Conservation (phyloP, 37 sponge, comb jelly and placozoan genomes). For the Petrosia ficiformis region DNA sequence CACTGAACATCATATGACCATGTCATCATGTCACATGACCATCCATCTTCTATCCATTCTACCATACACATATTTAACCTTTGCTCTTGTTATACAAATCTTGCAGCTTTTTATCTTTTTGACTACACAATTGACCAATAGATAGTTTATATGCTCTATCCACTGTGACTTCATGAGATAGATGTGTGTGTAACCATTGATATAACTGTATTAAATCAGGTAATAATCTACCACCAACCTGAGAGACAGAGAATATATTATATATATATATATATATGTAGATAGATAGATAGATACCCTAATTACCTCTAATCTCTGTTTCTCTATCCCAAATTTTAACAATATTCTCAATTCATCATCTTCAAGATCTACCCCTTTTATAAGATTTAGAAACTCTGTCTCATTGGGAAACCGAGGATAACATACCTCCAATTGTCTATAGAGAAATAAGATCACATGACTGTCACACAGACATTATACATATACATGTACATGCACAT, state of each 20-base stretch:
- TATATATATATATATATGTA: no score
- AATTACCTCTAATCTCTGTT: conserved; percentile 32
- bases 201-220: conserved; percentile 87
- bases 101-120: conserved; percentile 9
- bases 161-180: conserved; percentile 7
- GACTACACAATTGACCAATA: conserved; percentile 32
- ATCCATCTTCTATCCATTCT: not conserved
- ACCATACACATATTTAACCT: no score
- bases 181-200: conserved; percentile 73
- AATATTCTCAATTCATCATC: conserved; percentile 14
- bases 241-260: not conserved
- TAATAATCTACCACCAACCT: conserved; percentile 45
- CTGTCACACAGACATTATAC: no score
- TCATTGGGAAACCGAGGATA: conserved; percentile 72
- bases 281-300: no score
- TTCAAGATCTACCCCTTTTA: conserved; percentile 1
- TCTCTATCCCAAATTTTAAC: conserved; percentile 37
- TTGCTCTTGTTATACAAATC: conserved; percentile 60
- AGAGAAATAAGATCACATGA: not conserved
- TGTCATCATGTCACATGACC: no score
- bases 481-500: no score
- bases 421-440: conserved; percentile 34
- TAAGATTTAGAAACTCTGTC: conserved; percentile 52
- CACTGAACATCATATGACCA: no score
- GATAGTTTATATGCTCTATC: conserved; percentile 41